Conservation (phyloP, 2,113 vertebrate species). For the Andinoacara biseriatus region DNA sequence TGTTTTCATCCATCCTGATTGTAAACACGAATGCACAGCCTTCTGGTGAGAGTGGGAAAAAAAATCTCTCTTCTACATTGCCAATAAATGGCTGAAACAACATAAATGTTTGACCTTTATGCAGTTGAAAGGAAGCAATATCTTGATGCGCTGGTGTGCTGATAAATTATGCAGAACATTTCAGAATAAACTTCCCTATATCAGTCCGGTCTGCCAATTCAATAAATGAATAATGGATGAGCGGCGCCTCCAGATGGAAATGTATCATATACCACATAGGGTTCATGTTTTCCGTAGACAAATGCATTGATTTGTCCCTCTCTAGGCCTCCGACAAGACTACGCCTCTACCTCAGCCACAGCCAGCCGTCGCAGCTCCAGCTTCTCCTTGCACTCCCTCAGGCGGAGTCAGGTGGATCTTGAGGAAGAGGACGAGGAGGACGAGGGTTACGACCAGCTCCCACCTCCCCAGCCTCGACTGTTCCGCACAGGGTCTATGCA, state of each 20-base stretch:
- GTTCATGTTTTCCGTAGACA: slow-evolving; percentile 3
- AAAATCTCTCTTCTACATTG: neutral
- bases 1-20: neutral
- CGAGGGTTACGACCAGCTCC: slow-evolving; percentile 92
- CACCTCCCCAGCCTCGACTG: slow-evolving; percentile 92
- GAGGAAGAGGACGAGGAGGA: slow-evolving; percentile 92
- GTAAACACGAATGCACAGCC: neutral
- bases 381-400: slow-evolving; percentile 84
- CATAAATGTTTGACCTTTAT: slow-evolving; percentile 35
- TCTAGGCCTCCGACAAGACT: slow-evolving; percentile 94
- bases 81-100: neutral
- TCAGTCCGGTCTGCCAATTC: neutral
- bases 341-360: slow-evolving; percentile 92
- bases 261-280: neutral
- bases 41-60: neutral
- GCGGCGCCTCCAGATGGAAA: neutral
- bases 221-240: slow-evolving; percentile 39
- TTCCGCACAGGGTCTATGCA: slow-evolving; percentile 88
- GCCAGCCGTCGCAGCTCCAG: slow-evolving; percentile 88
- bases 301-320: slow-evolving; percentile 31
- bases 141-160: neutral
- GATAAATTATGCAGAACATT: slow-evolving; percentile 39
- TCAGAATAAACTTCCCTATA: slow-evolving; percentile 15
- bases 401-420: slow-evolving; percentile 87
- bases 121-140: neutral